These are phyloP conservation scores for Pithys albifrons DNA, from an alignment of 2,113 vertebrate genomes.

Conservation along the genomic window DNA sequence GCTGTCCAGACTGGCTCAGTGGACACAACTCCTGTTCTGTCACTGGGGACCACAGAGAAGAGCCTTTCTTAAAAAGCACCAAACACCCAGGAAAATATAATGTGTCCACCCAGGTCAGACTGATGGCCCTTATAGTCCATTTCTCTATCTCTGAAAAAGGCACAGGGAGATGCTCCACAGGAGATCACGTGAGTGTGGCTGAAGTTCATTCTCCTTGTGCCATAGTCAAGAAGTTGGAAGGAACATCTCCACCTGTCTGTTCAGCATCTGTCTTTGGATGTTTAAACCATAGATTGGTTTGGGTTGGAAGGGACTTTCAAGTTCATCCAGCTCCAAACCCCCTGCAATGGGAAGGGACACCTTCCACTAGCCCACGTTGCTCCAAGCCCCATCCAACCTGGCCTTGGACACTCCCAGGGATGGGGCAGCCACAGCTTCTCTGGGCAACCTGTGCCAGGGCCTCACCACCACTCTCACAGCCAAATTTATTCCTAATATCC, in stretches of 20 bases:
- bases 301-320: neutral
- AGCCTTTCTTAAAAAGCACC: neutral
- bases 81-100: neutral
- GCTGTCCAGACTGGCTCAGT: neutral
- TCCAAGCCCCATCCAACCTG: neutral
- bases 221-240: neutral
- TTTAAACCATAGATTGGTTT: neutral
- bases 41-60: neutral
- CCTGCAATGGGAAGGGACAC: neutral
- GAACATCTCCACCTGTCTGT: neutral
- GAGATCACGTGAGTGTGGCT: neutral
- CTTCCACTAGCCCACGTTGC: neutral
- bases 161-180: neutral
- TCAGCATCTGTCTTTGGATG: neutral
- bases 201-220: neutral
- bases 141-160: neutral
- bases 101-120: neutral
- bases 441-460: accelerated
- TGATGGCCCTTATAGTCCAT: too few species aligned
- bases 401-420: neutral
- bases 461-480: neutral
- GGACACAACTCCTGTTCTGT: neutral
- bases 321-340: neutral
- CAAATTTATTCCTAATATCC: neutral
- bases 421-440: neutral